Conservation (phyloP, 2,888 invertebrate species). For the Timandra comae region DNA sequence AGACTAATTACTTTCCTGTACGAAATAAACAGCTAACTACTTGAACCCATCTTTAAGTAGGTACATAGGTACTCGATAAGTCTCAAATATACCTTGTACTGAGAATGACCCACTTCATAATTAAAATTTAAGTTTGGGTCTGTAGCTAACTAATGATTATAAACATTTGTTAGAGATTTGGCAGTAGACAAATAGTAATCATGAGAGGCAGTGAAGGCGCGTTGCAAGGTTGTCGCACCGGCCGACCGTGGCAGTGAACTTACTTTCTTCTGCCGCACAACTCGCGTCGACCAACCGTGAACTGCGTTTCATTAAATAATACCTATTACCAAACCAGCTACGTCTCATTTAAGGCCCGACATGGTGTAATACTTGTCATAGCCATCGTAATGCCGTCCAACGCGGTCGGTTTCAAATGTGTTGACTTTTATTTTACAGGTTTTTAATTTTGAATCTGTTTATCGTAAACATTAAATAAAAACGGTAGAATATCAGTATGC, state of each 20-base stretch:
- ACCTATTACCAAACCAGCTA: conserved; percentile 28
- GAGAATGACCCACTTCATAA: no score
- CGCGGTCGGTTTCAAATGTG: not conserved
- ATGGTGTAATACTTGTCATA: conserved; percentile 1
- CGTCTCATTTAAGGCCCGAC: conserved; percentile 21
- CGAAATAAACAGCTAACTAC: no score
- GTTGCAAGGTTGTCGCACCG: conserved; percentile 65
- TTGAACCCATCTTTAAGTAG: no score
- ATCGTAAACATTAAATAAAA: no score
- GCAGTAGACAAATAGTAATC: conserved; percentile 27
- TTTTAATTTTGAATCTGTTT: no score
- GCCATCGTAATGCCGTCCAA: not conserved
- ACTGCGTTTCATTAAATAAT: conserved; percentile 38
- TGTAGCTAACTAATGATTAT: no score
- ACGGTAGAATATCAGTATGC: no score
- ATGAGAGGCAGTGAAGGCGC: conserved; percentile 4
- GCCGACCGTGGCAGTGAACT: conserved; percentile 75
- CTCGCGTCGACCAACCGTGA: conserved; percentile 53
- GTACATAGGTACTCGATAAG: no score
- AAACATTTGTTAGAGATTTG: conserved; percentile 28
- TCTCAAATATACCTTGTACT: no score
- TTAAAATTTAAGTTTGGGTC: conserved; percentile 3
- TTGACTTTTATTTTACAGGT: no score
- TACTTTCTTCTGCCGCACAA: conserved; percentile 58
- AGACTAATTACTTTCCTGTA: no score